Percentiles rank a stretch among this genome's conserved stretches.
Evolutionary conservation across 2,888 invertebrate genomes (phyloP).

Genomic region (Drosophila colorata): DNA sequence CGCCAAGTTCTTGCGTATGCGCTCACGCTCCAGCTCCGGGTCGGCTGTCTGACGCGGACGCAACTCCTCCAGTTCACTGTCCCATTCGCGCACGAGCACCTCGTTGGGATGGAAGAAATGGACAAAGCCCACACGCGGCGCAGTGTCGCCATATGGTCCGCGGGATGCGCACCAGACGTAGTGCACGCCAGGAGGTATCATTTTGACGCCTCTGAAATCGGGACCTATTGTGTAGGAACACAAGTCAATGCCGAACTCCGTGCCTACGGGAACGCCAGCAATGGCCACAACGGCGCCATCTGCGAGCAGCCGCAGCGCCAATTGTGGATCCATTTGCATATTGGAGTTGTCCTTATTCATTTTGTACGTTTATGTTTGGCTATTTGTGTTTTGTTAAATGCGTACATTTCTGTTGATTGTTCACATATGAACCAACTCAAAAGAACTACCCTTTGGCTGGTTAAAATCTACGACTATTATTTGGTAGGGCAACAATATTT

Average conservation of each 20-base stretch:
- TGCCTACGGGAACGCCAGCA: slow-evolving; percentile 94
- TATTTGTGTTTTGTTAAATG: slow-evolving; percentile 1
- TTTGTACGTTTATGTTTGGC: slow-evolving; percentile 1
- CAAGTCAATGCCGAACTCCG: slow-evolving; percentile 97
- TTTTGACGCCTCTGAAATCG: slow-evolving; percentile 96
- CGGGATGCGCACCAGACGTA: slow-evolving; percentile 91
- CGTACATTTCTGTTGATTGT: background rate
- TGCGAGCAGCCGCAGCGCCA: slow-evolving; percentile 90
- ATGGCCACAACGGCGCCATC: slow-evolving; percentile 94
- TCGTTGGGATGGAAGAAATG: slow-evolving; percentile 93
- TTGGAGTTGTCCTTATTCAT: slow-evolving; percentile 76
- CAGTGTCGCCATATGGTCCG: slow-evolving; percentile 88
- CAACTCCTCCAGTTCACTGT: slow-evolving; percentile 91
- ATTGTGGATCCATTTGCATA: slow-evolving; percentile 90
- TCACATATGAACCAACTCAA: slow-evolving; percentile 17
- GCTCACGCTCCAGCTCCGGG: slow-evolving; percentile 85
- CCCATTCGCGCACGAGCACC: slow-evolving; percentile 95
- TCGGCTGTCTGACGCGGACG: slow-evolving; percentile 78
- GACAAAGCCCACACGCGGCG: slow-evolving; percentile 93
- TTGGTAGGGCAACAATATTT: no score
- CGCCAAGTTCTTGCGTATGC: slow-evolving; percentile 81
- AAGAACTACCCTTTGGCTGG: background rate
- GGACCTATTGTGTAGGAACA: slow-evolving; percentile 95
- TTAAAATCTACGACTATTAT: no score
- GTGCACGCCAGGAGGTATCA: slow-evolving; percentile 99